A percentile compares a stretch with the other conserved stretches of the same genome.
These are phyloP conservation scores for Lamellibrachia columna DNA, from an alignment of 2,888 invertebrate species.

Conservation along the genomic window DNA sequence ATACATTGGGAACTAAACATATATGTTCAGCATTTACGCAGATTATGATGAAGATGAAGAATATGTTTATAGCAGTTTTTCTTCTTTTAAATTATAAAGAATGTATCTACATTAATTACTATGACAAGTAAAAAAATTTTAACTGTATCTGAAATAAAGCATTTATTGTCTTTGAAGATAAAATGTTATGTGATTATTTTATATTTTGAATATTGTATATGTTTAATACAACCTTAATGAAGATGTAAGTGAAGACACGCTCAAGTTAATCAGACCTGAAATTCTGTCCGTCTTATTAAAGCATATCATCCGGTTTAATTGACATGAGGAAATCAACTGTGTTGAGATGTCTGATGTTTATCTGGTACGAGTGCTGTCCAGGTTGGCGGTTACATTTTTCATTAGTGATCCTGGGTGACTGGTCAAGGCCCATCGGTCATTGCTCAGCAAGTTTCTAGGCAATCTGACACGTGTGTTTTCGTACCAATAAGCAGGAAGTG, in stretches of 20 bases:
- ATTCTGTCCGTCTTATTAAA: neutral
- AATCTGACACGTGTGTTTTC: slow-evolving; percentile 1
- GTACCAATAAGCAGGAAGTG: neutral
- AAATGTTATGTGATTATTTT: neutral
- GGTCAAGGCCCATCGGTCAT: neutral
- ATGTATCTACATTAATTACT: neutral
- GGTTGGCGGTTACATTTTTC: neutral
- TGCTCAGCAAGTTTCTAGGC: neutral
- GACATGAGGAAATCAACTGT: neutral
- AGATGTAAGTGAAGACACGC: neutral
- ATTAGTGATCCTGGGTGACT: neutral
- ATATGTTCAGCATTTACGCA: neutral
- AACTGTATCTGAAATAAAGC: neutral
- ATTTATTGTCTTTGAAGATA: neutral
- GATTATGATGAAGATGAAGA: neutral
- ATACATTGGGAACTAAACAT: too few relatives aligned
- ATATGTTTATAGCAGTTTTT: too few relatives aligned
- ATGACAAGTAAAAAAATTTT: neutral
- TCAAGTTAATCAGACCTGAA: neutral
- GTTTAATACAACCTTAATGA: neutral
- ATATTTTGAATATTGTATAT: neutral
- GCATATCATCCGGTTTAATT: neutral
- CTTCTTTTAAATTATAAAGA: too few relatives aligned
- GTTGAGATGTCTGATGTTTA: neutral
- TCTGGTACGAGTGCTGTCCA: neutral